A percentile compares a stretch with the other conserved stretches of the same genome.
Evolutionary conservation across 2,797 vertebrate species (phyloP).

Genomic region (Morus bassanus): DNA sequence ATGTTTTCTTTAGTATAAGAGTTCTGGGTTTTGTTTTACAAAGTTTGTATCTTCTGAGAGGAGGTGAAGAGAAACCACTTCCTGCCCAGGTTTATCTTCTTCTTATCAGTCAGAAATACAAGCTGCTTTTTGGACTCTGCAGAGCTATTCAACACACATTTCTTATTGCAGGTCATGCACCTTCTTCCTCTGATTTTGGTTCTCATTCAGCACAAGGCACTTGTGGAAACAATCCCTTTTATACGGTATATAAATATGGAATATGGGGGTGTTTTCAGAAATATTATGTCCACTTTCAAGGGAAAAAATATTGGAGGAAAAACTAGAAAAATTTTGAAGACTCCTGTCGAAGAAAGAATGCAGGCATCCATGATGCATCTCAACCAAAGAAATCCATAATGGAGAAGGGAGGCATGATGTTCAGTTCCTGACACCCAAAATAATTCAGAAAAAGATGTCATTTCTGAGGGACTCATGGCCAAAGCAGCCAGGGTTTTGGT

Average conservation of each 20-base stretch:
- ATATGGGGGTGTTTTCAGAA: not conserved
- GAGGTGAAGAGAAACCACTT: not conserved
- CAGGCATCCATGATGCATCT: not conserved
- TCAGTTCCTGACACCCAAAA: not conserved
- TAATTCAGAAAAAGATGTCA: not conserved
- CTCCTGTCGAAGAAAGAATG: not conserved
- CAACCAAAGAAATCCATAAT: not conserved
- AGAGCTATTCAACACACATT: not conserved
- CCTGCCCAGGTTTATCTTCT: not conserved
- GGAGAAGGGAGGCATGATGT: not conserved
- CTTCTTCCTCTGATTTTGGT: not conserved
- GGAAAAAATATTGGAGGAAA: not conserved
- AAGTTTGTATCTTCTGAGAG: not conserved
- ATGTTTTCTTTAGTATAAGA: not conserved
- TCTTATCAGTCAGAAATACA: not conserved
- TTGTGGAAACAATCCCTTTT: not conserved
- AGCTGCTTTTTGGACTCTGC: not conserved
- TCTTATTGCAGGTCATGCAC: not conserved
- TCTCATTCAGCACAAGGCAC: not conserved
- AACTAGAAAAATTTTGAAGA: not conserved
- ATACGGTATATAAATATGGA: not conserved
- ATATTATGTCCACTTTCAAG: fast-evolving
- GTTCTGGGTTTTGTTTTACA: not conserved
- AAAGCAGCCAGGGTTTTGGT: not conserved
- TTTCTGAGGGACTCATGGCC: not conserved